Percentiles rank a stretch among this genome's conserved stretches.
phyloP scores from a whole-genome alignment of 1,140 invertebrate species.

The Sarcophaga peregrina region DNA sequence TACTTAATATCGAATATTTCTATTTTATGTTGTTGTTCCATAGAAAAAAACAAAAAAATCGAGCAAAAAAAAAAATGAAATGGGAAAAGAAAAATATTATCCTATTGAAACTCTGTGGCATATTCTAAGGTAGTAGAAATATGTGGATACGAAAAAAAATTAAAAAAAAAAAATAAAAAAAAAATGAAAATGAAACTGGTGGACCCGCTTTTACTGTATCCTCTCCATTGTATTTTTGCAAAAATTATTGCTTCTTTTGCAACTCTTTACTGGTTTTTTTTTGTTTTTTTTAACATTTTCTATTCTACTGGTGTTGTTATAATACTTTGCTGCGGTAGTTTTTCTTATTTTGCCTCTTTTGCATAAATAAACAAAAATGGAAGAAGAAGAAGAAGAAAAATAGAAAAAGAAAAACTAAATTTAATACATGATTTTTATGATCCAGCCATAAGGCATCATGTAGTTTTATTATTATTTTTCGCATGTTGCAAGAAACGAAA shows the following conservation, averaged over 20 bases:
- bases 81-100: too few species aligned
- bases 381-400: too few species aligned
- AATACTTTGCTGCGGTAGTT: not conserved
- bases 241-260: not conserved
- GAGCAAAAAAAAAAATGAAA: too few species aligned
- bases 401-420: not conserved
- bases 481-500: not conserved
- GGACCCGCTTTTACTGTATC: too few species aligned
- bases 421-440: slow-evolving; percentile 22
- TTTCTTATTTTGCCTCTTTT: not conserved
- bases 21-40: too few species aligned
- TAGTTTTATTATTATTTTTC: slow-evolving; percentile 11
- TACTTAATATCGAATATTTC: too few species aligned
- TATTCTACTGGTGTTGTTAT: not conserved
- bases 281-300: not conserved
- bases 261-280: not conserved
- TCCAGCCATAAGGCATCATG: slow-evolving; percentile 16
- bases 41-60: too few species aligned
- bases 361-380: slow-evolving; percentile 11
- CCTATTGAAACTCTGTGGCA: too few species aligned
- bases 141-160: too few species aligned
- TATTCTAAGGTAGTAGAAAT: too few species aligned
- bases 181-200: too few species aligned
- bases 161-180: too few species aligned
- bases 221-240: not conserved